Base-by-base conservation (phyloP, 2,888 invertebrate species). In the Agonopterix arenella region DNA sequence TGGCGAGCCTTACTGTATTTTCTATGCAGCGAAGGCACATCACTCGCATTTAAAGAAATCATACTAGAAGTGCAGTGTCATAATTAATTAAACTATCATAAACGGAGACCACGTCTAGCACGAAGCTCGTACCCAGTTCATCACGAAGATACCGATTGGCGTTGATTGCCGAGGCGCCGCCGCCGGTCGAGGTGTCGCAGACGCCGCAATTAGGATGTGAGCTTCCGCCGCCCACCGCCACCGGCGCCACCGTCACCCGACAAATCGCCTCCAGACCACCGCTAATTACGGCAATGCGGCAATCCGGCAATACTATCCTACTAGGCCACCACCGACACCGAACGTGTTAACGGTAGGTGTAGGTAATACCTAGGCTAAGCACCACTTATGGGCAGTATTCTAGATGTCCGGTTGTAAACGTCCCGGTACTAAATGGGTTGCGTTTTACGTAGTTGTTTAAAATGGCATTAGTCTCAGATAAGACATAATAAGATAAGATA, bases 81-180 rank as follows among this genome's bases (percentile, higher is more conserved):
- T 28, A 28, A 28, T 28, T 28, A 28, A 28, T 28, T 28, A 5
- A 28, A 28, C 28, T 28, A 28, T 28, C 28, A 28, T 28, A 28
- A 28, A 28, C 28, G 28, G 28, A 28, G 28, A 28, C 5, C 28
- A 28, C 28, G 28, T 28, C 28, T 28, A 28, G 28, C 28, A 28
- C 28, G 28, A 28, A 5, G 28, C 28, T 7, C 28, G 28, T 28
- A 28, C 28, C 28, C 28, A 28, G 28, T 28, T 28, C 28, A 28
- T 28, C 28, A 28, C 28, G 28, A 28, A 28, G 36, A 11, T 49
- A 47, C 44, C 46, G 49, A 45, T 52, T 43, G 47, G 74, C 73
- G 84, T 80, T 84, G 86, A 86, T 86, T 86, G 77, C 67, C 72
- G 73, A 85, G 88, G 88, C 88, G 88, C 88, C 88, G 88, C 88